Evolutionary conservation across 2,797 vertebrate genomes (phyloP), one percentile per base, ranked within the genome.

Genomic region (Sebastes goodei): DNA sequence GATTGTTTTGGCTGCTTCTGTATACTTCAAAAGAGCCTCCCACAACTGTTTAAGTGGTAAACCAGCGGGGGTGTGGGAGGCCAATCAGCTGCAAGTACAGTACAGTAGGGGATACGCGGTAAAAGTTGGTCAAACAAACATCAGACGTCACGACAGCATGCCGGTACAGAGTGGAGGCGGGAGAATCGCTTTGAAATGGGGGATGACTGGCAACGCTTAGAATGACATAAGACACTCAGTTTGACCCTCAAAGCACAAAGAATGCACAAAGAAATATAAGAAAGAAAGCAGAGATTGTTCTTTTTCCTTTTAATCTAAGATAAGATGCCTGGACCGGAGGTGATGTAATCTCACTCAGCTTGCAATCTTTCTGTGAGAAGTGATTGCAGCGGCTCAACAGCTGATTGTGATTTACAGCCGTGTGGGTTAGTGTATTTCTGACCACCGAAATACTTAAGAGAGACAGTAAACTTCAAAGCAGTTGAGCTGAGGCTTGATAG

Each of bases 311-410:
- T 89, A 92, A 93, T 94, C 86, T 91, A 90, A 91, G 80, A 92
- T 92, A 85, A 93, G 89, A 88, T 84, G 84, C 64, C 64, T 85
- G 76, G 86, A 91, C 86, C 85, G 74, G 77, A 86, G 86, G 87
- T 93, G 92, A 94, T 93, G 93, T 93, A 92, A 94, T 93, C 91
- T 86, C 89, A 90, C 88, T 92, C 90, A 76, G 62, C 72, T 84
- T 27, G 80, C 89, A 93, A 86, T 91, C 86, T 82, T 65, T 87
- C 77, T 74, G 82, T 67, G 90, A 90, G 85, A 83, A 81, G 88
- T 92, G 91, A 92, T 92, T 91, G 90, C 88, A 74, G 86, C 52
- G 71, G 89, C 91, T 87, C 86, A 72, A 88, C 84, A 71, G 72
- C 86, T 92, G 92, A 93, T 91, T 93, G 92, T 86, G 87, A 88